These are phyloP conservation scores for Poeciliopsis turrubarensis DNA, from an alignment of 2,113 vertebrate species.

Conservation along the genomic window DNA sequence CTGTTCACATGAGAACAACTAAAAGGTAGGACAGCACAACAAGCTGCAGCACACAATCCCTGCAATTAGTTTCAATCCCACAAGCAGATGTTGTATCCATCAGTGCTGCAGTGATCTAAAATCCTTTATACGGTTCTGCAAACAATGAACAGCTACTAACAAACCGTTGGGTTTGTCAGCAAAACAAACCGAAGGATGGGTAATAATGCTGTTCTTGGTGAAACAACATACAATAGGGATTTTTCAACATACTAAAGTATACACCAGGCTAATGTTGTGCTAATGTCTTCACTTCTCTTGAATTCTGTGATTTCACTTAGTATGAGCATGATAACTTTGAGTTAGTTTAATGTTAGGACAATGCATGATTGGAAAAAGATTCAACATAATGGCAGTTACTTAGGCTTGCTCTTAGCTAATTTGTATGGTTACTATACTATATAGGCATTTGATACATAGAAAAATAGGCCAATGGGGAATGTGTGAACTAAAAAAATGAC, in stretches of 20 bases:
- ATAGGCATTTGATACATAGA: too few relatives aligned
- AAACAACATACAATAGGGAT: neutral
- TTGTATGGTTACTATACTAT: too few relatives aligned
- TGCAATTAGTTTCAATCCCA: conserved; percentile 17
- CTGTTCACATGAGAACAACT: conserved; percentile 54
- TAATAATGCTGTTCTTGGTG: conserved; percentile 24
- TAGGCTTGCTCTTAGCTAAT: too few relatives aligned
- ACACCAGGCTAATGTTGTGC: neutral
- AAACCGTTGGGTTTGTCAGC: too few relatives aligned
- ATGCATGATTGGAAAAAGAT: too few relatives aligned
- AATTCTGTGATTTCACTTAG: too few relatives aligned
- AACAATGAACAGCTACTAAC: neutral
- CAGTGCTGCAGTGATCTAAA: conserved; percentile 18
- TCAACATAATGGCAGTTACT: too few relatives aligned
- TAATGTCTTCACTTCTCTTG: too few relatives aligned
- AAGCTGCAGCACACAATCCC: conserved; percentile 10
- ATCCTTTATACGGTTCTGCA: conserved; percentile 1
- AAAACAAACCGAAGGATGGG: neutral
- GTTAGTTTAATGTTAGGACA: neutral
- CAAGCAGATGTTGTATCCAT: conserved; percentile 16
- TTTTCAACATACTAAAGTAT: neutral
- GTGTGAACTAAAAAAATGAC: too few relatives aligned
- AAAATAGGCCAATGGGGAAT: too few relatives aligned
- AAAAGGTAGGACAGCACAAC: conserved; percentile 36
- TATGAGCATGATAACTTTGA: neutral